Conservation (phyloP, 2,113 vertebrate species). For the Brienomyrus longianalis region DNA sequence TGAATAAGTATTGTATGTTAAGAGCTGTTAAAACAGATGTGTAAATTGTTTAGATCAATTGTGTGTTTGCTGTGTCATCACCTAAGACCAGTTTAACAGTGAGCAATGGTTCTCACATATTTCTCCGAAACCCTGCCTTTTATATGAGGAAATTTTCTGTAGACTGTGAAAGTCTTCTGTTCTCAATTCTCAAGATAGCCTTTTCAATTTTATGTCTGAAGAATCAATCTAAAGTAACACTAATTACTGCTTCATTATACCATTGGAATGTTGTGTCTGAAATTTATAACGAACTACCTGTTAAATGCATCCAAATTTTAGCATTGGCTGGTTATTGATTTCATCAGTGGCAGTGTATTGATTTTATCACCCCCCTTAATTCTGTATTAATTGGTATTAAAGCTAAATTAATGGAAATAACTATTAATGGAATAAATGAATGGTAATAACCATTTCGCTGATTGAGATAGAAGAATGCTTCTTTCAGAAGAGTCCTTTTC, state of each 20-base stretch:
- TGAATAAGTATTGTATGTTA: not conserved
- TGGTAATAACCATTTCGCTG: not conserved
- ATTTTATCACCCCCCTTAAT: not conserved
- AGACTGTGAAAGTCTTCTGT: not conserved
- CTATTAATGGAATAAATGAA: not conserved
- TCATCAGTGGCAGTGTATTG: not conserved
- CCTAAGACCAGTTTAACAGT: not conserved
- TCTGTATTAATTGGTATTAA: not conserved
- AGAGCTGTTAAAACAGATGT: not conserved
- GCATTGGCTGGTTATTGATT: not conserved
- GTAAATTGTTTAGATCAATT: not conserved
- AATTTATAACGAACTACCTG: not conserved
- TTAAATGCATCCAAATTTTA: not conserved
- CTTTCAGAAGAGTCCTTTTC: not conserved
- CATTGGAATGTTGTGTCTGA: not conserved
- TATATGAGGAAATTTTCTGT: not conserved
- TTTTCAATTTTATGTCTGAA: not conserved
- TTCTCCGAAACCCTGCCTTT: not conserved
- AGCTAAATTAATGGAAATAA: not conserved
- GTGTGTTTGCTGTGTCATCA: not conserved
- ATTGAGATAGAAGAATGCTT: not conserved
- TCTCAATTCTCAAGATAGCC: not conserved
- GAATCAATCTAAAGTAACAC: not conserved
- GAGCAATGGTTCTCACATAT: not conserved
- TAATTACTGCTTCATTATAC: not conserved